phyloP scores from a whole-genome alignment of 2,797 vertebrate species.

The Poecilia picta region DNA sequence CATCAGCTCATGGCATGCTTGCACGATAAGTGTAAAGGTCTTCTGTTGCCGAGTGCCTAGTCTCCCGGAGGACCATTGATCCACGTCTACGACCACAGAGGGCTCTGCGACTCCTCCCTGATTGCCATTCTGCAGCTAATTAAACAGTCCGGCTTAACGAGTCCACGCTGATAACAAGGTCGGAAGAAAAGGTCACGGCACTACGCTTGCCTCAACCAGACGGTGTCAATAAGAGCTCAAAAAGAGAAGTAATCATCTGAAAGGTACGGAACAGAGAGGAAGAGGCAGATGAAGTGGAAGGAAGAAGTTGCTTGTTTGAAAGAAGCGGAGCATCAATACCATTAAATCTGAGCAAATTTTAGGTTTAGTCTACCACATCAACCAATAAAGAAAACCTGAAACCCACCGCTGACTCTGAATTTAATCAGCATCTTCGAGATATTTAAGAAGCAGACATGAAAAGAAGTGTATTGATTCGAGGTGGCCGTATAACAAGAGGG shows the following conservation, averaged over 20 bases:
- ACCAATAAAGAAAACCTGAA: too few species aligned
- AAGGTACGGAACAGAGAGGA: slow-evolving; percentile 15
- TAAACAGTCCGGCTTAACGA: slow-evolving; percentile 73
- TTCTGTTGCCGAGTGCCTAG: slow-evolving; percentile 34
- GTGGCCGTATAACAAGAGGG: slow-evolving; percentile 9
- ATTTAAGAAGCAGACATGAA: slow-evolving; percentile 7
- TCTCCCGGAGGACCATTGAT: slow-evolving; percentile 74
- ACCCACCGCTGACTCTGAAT: not conserved
- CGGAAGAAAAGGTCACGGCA: slow-evolving; percentile 70
- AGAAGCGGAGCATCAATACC: slow-evolving; percentile 1
- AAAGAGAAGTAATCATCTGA: slow-evolving; percentile 21
- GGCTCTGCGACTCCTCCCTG: slow-evolving; percentile 58
- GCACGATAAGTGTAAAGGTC: slow-evolving; percentile 28
- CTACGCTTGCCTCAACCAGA: slow-evolving; percentile 51
- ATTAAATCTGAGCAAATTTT: not conserved
- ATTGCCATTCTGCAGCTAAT: slow-evolving; percentile 70
- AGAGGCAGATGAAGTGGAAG: slow-evolving; percentile 7
- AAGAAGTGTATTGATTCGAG: not conserved
- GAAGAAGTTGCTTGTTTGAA: not conserved
- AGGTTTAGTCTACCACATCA: not conserved
- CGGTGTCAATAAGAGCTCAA: slow-evolving; percentile 51
- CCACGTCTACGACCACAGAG: slow-evolving; percentile 57
- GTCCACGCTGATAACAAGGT: slow-evolving; percentile 67
- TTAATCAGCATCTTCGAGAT: not conserved
- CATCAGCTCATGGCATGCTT: slow-evolving; percentile 9